These are phyloP conservation scores for Hypercompe scribonia DNA, from an alignment of 2,888 invertebrate species.

Conservation along the genomic window DNA sequence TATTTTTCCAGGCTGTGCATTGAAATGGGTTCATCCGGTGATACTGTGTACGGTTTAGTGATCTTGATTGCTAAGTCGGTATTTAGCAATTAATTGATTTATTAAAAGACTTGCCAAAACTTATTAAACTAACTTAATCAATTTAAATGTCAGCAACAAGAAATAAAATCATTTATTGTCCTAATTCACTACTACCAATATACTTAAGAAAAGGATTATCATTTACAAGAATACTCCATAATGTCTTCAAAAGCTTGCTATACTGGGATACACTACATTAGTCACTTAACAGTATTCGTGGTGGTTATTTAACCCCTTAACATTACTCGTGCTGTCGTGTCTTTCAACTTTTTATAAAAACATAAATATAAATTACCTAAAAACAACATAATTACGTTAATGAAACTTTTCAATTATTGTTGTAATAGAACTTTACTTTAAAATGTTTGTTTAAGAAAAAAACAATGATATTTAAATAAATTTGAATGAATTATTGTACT, in stretches of 20 bases:
- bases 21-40: too few relatives aligned
- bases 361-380: conserved; percentile 11
- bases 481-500: conserved; percentile 17
- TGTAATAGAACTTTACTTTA: neutral
- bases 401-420: neutral
- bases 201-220: too few relatives aligned
- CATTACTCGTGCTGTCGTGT: neutral
- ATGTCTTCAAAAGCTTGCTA: neutral
- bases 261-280: neutral
- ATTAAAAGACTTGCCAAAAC: too few relatives aligned
- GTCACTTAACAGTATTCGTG: neutral
- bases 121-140: neutral
- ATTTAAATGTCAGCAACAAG: neutral
- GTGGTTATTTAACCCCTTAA: neutral
- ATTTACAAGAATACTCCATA: neutral
- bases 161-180: neutral
- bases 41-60: too few relatives aligned
- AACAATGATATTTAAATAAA: conserved; percentile 13
- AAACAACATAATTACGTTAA: conserved; percentile 7
- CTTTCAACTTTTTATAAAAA: neutral
- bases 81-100: too few relatives aligned
- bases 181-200: too few relatives aligned
- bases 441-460: conserved; percentile 7
- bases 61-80: too few relatives aligned
- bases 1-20: too few relatives aligned